Conservation (phyloP, 2,797 vertebrate species). For the Hypotaenidia philippensis region DNA sequence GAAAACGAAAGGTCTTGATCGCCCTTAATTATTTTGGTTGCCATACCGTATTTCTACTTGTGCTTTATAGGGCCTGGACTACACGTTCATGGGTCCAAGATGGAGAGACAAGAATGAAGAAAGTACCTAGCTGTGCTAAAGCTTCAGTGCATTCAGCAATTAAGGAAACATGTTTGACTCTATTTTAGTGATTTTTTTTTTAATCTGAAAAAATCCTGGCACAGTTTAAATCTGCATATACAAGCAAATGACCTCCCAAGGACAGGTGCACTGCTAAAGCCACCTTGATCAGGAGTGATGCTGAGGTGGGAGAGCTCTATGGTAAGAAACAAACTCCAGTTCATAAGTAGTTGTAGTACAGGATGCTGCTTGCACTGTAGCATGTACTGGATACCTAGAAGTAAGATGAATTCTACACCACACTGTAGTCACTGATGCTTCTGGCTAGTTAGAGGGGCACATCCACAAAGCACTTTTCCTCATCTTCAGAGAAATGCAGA, state of each 20-base stretch:
- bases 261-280: neutral
- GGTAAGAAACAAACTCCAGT: neutral
- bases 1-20: neutral
- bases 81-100: neutral
- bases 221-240: neutral
- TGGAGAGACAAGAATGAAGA: neutral
- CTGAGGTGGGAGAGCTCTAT: neutral
- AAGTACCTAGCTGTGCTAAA: neutral
- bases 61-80: neutral
- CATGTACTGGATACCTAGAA: neutral
- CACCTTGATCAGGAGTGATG: neutral
- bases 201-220: neutral
- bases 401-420: neutral
- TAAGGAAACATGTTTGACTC: neutral
- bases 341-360: neutral
- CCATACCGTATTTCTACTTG: neutral
- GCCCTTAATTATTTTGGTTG: neutral
- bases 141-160: neutral
- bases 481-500: neutral
- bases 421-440: neutral
- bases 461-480: neutral
- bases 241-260: neutral
- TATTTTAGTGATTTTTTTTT: neutral
- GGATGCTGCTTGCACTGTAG: neutral
- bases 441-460: neutral